Conservation (phyloP, 1,140 invertebrate species). For the Formica selysi region DNA sequence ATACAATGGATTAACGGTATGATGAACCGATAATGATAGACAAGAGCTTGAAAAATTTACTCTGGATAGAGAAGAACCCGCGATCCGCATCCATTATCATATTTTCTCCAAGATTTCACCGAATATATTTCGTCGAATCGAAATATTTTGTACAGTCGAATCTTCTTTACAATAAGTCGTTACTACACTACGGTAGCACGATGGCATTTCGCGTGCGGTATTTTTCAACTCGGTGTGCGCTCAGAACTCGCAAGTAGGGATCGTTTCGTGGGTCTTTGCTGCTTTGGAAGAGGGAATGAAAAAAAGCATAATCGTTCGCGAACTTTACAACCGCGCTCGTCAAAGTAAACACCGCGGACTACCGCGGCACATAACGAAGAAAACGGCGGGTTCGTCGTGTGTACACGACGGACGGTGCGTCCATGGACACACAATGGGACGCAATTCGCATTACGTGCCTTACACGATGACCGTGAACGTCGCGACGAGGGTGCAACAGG, state of each 20-base stretch:
- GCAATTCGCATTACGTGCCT: slow-evolving; percentile 56
- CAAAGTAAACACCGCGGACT: slow-evolving; percentile 79
- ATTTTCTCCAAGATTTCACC: slow-evolving; percentile 8
- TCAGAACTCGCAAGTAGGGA: slow-evolving; percentile 13
- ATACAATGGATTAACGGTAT: neutral
- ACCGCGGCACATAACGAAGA: slow-evolving; percentile 67
- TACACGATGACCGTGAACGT: slow-evolving; percentile 30
- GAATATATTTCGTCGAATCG: neutral
- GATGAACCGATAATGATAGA: slow-evolving; percentile 11
- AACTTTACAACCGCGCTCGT: slow-evolving; percentile 78
- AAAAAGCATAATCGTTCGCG: slow-evolving; percentile 65
- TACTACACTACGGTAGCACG: neutral
- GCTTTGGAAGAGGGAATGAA: slow-evolving; percentile 4
- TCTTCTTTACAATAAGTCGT: neutral
- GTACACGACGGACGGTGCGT: neutral
- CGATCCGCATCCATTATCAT: neutral
- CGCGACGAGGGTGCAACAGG: slow-evolving; percentile 27
- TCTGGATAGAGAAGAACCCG: no score
- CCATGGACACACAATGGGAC: slow-evolving; percentile 58
- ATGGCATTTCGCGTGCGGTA: neutral
- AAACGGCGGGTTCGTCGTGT: slow-evolving; percentile 62
- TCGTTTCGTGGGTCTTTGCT: neutral
- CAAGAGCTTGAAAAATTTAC: neutral
- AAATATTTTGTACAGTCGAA: neutral
- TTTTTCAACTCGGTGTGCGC: slow-evolving; percentile 3